A percentile compares a stretch with the other conserved stretches of the same genome.
phyloP scores from a whole-genome alignment of 2,113 vertebrate species.

The Neotoma lepida region DNA sequence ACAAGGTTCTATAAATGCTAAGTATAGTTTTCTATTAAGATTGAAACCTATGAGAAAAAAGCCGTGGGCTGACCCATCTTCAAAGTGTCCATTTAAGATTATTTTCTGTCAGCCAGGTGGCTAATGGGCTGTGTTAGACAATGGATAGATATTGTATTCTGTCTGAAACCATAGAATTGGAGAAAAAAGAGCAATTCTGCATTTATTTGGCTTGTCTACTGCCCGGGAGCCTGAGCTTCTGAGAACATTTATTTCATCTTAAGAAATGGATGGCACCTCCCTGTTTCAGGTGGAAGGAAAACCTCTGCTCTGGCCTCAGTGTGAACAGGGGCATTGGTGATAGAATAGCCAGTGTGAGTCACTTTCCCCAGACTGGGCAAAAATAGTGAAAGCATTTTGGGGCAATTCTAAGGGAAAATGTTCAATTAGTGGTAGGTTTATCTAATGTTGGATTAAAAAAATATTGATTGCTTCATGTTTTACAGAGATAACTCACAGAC shows the following conservation, averaged over 20 bases:
- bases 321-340: slow-evolving; percentile 63
- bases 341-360: slow-evolving; percentile 60
- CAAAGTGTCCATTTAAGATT: slow-evolving; percentile 81
- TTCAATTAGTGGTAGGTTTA: slow-evolving; percentile 61
- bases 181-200: slow-evolving; percentile 75
- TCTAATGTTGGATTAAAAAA: slow-evolving; percentile 65
- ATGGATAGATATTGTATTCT: slow-evolving; percentile 82
- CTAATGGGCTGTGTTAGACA: slow-evolving; percentile 82
- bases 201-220: slow-evolving; percentile 80
- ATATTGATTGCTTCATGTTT: slow-evolving; percentile 63
- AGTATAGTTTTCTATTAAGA: slow-evolving; percentile 79
- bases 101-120: slow-evolving; percentile 82
- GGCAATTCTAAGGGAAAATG: slow-evolving; percentile 61
- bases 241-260: slow-evolving; percentile 78
- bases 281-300: slow-evolving; percentile 68
- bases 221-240: slow-evolving; percentile 67
- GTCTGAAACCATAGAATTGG: slow-evolving; percentile 77
- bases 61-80: slow-evolving; percentile 79
- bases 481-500: slow-evolving; percentile 62
- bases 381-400: slow-evolving; percentile 61
- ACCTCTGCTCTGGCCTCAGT: slow-evolving; percentile 72
- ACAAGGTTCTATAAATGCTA: slow-evolving; percentile 77
- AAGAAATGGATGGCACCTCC: slow-evolving; percentile 76
- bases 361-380: slow-evolving; percentile 62
- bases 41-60: slow-evolving; percentile 77